Evolutionary conservation across 2,113 vertebrate genomes (phyloP).

Genomic region (Burhinus bistriatus): DNA sequence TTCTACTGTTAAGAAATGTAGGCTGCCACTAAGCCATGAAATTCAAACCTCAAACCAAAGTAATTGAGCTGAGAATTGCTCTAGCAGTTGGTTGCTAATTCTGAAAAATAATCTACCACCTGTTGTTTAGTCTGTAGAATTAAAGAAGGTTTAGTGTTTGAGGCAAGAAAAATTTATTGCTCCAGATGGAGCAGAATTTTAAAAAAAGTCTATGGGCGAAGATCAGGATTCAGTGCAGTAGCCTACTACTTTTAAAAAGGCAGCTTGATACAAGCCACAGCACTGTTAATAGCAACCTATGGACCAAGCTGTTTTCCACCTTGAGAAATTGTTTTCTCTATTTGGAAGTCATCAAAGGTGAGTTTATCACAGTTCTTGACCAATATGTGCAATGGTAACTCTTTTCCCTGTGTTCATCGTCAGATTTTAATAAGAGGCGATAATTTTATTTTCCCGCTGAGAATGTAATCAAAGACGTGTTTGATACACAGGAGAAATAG

Average conservation of each 20-base stretch:
- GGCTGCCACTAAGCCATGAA: background rate
- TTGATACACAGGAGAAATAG: background rate
- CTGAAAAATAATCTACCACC: constrained; percentile 58
- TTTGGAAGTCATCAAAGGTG: background rate
- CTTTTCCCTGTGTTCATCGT: background rate
- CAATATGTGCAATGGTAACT: background rate
- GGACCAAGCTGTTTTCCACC: background rate
- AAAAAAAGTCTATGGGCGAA: background rate
- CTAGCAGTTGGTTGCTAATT: constrained; percentile 44
- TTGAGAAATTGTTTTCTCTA: background rate
- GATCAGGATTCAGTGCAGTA: background rate
- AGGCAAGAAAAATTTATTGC: constrained; percentile 1
- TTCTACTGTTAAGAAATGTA: background rate
- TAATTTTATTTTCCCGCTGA: background rate
- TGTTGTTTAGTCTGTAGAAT: constrained; percentile 54
- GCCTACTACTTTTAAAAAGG: background rate
- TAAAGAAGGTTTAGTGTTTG: constrained; percentile 19
- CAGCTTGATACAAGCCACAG: background rate
- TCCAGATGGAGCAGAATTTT: constrained; percentile 25
- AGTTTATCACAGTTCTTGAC: background rate
- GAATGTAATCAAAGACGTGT: background rate
- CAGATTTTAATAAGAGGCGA: background rate
- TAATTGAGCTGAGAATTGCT: constrained; percentile 6
- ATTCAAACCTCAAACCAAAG: background rate
- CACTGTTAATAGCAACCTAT: background rate